Conservation (phyloP, 2,888 invertebrate genomes). For the Agrotis segetum region DNA sequence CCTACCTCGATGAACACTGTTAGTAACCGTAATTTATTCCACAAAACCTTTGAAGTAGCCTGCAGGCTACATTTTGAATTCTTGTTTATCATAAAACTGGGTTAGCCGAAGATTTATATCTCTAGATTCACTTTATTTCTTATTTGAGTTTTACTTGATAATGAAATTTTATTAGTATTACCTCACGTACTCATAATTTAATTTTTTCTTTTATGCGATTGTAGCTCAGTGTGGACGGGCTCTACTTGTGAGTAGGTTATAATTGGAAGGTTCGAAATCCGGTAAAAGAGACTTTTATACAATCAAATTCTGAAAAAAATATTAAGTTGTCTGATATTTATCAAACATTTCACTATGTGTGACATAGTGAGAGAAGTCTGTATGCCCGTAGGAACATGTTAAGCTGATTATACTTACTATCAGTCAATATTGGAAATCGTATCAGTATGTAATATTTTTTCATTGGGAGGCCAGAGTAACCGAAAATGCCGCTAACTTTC, state of each 20-base stretch:
- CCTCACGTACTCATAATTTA: neutral
- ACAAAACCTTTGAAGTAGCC: slow-evolving; percentile 5
- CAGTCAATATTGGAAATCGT: neutral
- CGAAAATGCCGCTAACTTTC: no score
- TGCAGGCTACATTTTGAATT: slow-evolving; percentile 12
- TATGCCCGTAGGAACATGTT: neutral
- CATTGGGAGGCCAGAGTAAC: no score
- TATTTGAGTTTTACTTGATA: neutral
- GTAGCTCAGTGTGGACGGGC: neutral
- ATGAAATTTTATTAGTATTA: neutral
- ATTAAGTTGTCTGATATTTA: no score
- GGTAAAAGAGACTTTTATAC: no score
- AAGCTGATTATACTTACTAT: neutral
- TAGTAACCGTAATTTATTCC: slow-evolving; percentile 14
- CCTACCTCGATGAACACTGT: neutral
- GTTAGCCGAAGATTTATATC: neutral
- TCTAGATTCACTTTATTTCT: neutral
- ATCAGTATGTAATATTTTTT: neutral
- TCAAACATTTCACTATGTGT: no score
- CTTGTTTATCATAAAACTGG: slow-evolving; percentile 14
- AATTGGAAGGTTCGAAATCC: neutral
- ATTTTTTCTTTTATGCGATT: neutral
- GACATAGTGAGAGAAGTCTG: neutral
- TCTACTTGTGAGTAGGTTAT: no score
- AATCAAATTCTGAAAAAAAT: no score